Evolutionary conservation across 1,140 invertebrate species (phyloP).

Genomic region (Zaprionus kolodkinae): DNA sequence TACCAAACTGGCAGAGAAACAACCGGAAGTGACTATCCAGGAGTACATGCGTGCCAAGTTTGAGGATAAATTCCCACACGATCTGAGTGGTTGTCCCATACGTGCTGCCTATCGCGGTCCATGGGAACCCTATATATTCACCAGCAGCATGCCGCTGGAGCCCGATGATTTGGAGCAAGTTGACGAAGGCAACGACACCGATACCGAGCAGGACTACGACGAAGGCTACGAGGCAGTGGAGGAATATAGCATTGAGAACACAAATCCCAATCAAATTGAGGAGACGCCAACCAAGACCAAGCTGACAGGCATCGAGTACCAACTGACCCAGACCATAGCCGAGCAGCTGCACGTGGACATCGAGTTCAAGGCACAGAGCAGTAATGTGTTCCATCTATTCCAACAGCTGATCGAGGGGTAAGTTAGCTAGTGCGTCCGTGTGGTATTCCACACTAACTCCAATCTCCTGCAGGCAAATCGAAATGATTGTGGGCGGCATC

Average conservation of each 20-base stretch:
- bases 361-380: constrained; percentile 66
- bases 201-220: neutral
- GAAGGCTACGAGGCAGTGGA: constrained; percentile 27
- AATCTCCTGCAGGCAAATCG: constrained; percentile 59
- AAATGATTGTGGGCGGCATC: constrained; percentile 78
- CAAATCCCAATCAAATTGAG: neutral
- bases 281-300: constrained; percentile 10
- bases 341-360: constrained; percentile 70
- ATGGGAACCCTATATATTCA: constrained; percentile 80
- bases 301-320: constrained; percentile 70
- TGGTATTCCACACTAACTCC: neutral
- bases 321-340: constrained; percentile 74
- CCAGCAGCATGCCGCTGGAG: constrained; percentile 1
- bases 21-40: constrained; percentile 40
- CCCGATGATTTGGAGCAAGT: constrained; percentile 32
- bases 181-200: constrained; percentile 1
- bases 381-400: constrained; percentile 75
- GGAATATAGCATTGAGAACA: constrained; percentile 23
- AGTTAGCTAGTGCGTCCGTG: neutral
- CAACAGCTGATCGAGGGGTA: constrained; percentile 79
- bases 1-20: neutral
- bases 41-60: constrained; percentile 62
- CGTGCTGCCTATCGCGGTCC: constrained; percentile 66
- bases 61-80: constrained; percentile 71
- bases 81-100: constrained; percentile 75